These are phyloP conservation scores for Phaenicophaeus curvirostris DNA, from an alignment of 2,797 vertebrate species.

Conservation along the genomic window DNA sequence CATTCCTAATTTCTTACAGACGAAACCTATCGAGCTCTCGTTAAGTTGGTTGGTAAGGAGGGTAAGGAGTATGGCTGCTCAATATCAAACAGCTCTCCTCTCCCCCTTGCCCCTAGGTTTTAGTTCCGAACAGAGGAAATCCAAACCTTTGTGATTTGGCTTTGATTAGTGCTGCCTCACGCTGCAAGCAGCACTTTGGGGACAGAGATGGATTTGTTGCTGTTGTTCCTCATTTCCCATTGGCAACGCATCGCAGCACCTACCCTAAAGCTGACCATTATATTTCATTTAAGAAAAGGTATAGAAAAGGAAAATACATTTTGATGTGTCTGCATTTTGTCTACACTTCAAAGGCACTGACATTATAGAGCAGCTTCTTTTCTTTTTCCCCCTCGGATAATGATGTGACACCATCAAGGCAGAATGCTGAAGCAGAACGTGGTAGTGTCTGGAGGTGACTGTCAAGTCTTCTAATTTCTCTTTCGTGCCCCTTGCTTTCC, in stretches of 20 bases:
- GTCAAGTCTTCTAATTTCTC: neutral
- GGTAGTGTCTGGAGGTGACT: neutral
- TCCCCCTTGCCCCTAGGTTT: constrained; percentile 33
- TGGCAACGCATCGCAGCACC: neutral
- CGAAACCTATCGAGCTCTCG: constrained; percentile 22
- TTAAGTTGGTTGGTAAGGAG: constrained; percentile 11
- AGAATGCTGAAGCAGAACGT: neutral
- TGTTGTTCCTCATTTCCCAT: constrained; percentile 45
- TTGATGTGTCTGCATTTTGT: constrained; percentile 39
- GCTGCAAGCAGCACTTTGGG: constrained; percentile 47
- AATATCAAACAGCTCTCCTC: constrained; percentile 10
- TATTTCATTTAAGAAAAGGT: constrained; percentile 53
- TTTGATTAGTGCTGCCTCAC: constrained; percentile 62
- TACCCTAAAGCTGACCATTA: constrained; percentile 39
- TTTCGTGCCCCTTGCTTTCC: neutral
- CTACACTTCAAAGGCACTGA: constrained; percentile 38
- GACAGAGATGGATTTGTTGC: constrained; percentile 61
- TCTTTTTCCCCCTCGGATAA: neutral
- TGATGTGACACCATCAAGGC: neutral
- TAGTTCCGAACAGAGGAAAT: constrained; percentile 35
- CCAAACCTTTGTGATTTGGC: constrained; percentile 56
- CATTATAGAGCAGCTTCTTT: constrained; percentile 7
- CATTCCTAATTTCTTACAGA: constrained; percentile 3
- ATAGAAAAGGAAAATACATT: constrained; percentile 39
- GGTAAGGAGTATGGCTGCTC: constrained; percentile 24